phyloP scores from a whole-genome alignment of 2,888 invertebrate genomes.

The Microplitis manilae region DNA sequence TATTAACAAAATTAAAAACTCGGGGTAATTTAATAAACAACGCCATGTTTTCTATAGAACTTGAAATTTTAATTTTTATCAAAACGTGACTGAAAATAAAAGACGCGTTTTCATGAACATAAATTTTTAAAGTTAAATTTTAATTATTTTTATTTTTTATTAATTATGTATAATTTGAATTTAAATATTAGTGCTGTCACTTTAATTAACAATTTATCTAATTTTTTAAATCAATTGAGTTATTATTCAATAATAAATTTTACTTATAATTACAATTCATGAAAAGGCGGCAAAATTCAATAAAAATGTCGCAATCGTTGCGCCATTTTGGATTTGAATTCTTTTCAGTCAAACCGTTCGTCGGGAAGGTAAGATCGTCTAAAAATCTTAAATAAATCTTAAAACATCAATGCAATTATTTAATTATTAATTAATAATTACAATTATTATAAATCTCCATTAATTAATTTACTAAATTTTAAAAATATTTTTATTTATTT shows the following conservation, averaged over 20 bases:
- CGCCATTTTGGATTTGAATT: conserved; percentile 34
- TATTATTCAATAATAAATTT: too few relatives aligned
- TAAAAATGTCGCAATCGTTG: neutral
- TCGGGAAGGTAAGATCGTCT: conserved; percentile 60
- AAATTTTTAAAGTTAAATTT: too few relatives aligned
- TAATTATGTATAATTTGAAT: too few relatives aligned
- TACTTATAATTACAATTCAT: neutral
- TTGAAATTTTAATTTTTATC: neutral
- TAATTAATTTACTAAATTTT: conserved; percentile 27
- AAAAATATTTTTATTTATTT: conserved; percentile 42
- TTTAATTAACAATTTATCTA: too few relatives aligned
- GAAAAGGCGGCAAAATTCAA: neutral
- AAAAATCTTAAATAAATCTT: conserved; percentile 55
- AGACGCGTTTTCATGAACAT: neutral
- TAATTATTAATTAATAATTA: conserved; percentile 34
- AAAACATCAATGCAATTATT: conserved; percentile 56
- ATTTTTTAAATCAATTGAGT: too few relatives aligned
- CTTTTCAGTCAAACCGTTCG: conserved; percentile 57
- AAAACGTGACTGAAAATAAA: neutral
- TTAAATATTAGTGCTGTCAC: too few relatives aligned
- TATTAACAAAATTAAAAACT: conserved; percentile 12
- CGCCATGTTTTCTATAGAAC: conserved; percentile 1
- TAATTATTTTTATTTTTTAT: too few relatives aligned
- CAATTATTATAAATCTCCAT: conserved; percentile 25
- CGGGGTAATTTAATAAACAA: conserved; percentile 1